Conservation (phyloP, 2,797 vertebrate genomes). For the Alauda arvensis region DNA sequence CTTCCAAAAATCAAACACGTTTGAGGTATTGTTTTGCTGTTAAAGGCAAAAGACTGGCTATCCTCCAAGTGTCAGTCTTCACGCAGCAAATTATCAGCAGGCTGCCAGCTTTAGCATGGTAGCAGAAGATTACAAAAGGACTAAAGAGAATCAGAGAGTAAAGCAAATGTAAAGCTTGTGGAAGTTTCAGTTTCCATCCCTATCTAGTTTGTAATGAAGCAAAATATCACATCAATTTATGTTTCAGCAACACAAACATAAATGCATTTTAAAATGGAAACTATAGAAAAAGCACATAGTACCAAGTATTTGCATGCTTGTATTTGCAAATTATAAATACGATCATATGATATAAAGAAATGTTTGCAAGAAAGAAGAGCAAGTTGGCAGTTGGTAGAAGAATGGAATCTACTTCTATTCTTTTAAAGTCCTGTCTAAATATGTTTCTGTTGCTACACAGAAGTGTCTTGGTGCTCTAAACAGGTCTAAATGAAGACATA, state of each 20-base stretch:
- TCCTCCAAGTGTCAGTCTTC: constrained; percentile 26
- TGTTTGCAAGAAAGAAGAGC: background rate
- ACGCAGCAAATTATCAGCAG: constrained; percentile 39
- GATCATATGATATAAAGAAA: background rate
- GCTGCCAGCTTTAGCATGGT: constrained; percentile 11
- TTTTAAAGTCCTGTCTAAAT: background rate
- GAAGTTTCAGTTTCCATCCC: background rate
- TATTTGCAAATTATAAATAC: background rate
- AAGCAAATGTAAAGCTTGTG: background rate
- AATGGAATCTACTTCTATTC: background rate
- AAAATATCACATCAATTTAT: constrained; percentile 11
- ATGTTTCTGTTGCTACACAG: background rate
- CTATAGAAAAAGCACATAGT: background rate
- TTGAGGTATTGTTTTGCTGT: background rate
- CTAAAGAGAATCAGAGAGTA: background rate
- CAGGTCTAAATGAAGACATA: background rate
- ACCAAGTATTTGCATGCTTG: background rate
- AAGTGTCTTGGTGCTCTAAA: background rate
- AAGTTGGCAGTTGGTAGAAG: background rate
- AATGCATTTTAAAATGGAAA: background rate
- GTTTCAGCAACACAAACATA: background rate
- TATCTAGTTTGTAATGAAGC: constrained; percentile 2
- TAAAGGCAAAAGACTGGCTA: background rate
- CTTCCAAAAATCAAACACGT: background rate
- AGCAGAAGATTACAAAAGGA: constrained; percentile 24